A percentile compares a stretch with the other conserved stretches of the same genome.
Conservation (phyloP, 2,888 invertebrate genomes). For the Mythimna lalbum region DNA sequence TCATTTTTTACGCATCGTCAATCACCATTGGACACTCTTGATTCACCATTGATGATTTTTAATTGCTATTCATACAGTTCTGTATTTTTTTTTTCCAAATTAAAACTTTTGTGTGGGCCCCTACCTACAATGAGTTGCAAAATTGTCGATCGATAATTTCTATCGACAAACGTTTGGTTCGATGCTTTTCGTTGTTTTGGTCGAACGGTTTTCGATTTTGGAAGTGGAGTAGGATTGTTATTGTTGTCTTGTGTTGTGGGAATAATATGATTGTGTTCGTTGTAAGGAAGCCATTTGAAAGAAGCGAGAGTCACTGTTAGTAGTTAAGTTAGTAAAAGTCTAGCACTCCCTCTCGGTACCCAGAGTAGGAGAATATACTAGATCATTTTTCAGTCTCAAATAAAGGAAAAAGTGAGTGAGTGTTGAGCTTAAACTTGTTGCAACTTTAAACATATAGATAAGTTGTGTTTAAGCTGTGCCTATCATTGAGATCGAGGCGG, state of each 20-base stretch:
- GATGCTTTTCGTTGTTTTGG: conserved; percentile 44
- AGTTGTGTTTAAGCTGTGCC: no score
- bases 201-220: conserved; percentile 41
- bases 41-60: conserved; percentile 74
- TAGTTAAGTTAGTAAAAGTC: no score
- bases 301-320: no score
- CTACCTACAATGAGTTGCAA: conserved; percentile 66
- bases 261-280: conserved; percentile 6
- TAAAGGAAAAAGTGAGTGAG: no score
- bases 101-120: conserved; percentile 72
- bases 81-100: conserved; percentile 62
- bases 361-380: no score
- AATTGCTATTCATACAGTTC: conserved; percentile 76
- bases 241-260: conserved; percentile 22
- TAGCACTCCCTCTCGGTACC: no score
- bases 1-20: conserved; percentile 68
- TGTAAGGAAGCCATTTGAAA: background rate
- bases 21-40: conserved; percentile 70
- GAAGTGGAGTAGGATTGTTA: conserved; percentile 13
- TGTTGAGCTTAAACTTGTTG: background rate
- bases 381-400: no score
- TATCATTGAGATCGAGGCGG: no score
- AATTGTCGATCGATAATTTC: conserved; percentile 54
- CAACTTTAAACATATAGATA: background rate
- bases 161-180: conserved; percentile 49